Evolutionary conservation across 1,140 invertebrate species (phyloP), one percentile per base, ranked within the genome.

Genomic region (Drosophila kanapiae): DNA sequence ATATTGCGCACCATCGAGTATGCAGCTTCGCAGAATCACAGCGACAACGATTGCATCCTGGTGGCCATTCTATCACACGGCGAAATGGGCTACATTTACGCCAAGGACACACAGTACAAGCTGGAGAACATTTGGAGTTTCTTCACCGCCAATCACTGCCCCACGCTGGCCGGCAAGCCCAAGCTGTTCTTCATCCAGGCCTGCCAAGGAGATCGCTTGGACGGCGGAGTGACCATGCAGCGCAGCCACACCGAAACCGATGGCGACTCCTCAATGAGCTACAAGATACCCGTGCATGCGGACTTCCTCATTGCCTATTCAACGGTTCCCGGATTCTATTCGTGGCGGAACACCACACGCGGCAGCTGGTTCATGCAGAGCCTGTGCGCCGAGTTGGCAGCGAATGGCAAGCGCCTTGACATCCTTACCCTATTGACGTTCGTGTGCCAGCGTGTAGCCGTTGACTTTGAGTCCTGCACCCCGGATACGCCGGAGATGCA

Each of bases 341-440:
- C 98, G 1, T 99, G 98, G 98, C 95, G 98, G 49, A 99, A 99
- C 90, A 98, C 97, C n/a, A 97, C 96, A 7, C 94, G 95, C 14
- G 97, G 98, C 11, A 99, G 98, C 1, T 99, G 98, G 98, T 99
- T 99, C 88, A 97, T 99, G 93, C 98, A 99, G 94, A 96, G 98
- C 2, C 93, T 99, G 2, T 97, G 96, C 87, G 93, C 95, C n/a
- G 97, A 98, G 76, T 91, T 99, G n/a, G 94, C 95, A 23, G 95
- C 95, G 51, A 95, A 96, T 92, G 95, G 95, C 16, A 94, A 94
- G 74, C 94, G 96, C 14, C 94, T 96, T 63, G 98, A 99, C 91
- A 93, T 99, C 1, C 92, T 99, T 6, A 97, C 96, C 13, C 94
- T 99, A 33, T 94, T 99, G 51, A 99, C 98, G 2, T 96, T 97